These are phyloP conservation scores for Athrips mouffetella DNA, from an alignment of 2,888 invertebrate genomes.

Conservation along the genomic window DNA sequence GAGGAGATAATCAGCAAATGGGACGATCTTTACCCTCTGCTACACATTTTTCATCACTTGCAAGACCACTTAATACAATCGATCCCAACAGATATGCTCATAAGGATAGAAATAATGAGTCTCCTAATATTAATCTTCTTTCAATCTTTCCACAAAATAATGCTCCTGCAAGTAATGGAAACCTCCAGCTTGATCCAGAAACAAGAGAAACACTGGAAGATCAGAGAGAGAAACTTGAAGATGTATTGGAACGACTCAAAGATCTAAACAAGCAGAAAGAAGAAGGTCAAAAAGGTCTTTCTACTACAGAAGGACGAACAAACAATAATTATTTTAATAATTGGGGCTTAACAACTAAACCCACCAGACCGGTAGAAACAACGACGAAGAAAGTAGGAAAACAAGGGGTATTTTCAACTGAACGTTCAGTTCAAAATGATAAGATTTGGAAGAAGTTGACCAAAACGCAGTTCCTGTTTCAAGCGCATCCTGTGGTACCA, in stretches of 20 bases:
- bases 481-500: conserved; percentile 39
- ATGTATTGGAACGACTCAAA: conserved; percentile 7
- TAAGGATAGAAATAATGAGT: background rate
- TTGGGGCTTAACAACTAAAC: no score
- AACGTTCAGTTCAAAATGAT: conserved; percentile 9
- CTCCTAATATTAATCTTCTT: background rate
- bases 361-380: background rate
- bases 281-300: background rate
- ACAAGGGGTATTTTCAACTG: background rate
- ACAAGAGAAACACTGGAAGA: background rate
- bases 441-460: conserved; percentile 21
- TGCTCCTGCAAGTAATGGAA: background rate
- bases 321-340: background rate
- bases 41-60: background rate
- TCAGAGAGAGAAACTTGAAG: conserved; percentile 4
- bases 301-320: background rate
- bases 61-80: background rate
- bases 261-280: conserved; percentile 7
- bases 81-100: background rate
- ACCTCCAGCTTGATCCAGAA: background rate
- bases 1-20: background rate
- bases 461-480: conserved; percentile 34
- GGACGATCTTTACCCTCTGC: background rate
- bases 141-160: conserved; percentile 1
- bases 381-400: background rate